Percentiles rank a stretch among this genome's conserved stretches.
Evolutionary conservation across 2,888 invertebrate species (phyloP).

Genomic region (Acholoe squamosa): DNA sequence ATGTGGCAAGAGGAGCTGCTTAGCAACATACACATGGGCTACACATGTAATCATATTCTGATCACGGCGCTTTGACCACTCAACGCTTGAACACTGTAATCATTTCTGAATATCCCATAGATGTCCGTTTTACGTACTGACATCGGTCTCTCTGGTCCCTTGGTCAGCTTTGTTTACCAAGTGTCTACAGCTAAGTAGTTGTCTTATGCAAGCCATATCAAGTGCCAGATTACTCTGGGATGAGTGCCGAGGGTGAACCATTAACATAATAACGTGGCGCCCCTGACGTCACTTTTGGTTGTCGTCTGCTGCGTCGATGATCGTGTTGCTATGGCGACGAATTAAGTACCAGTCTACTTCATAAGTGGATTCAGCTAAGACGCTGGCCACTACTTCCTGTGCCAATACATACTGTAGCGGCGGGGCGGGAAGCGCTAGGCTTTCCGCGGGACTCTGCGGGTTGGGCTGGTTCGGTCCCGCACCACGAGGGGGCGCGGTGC

Average conservation of each 20-base stretch:
- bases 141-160: neutral
- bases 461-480: too few relatives aligned
- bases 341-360: too few relatives aligned
- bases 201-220: constrained; percentile 21
- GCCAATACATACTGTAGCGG: too few relatives aligned
- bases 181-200: constrained; percentile 37
- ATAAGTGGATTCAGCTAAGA: neutral
- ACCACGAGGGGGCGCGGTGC: too few relatives aligned
- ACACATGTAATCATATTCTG: constrained; percentile 7
- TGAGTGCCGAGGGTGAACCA: neutral
- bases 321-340: neutral
- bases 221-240: neutral
- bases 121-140: neutral
- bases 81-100: constrained; percentile 25
- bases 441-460: too few relatives aligned
- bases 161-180: constrained; percentile 18
- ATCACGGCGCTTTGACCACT: constrained; percentile 16
- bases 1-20: neutral
- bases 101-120: neutral
- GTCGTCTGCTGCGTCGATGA: neutral
- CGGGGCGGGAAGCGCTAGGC: too few relatives aligned
- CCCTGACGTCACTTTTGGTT: neutral
- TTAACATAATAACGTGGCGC: constrained; percentile 8
- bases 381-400: neutral
- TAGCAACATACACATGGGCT: too few relatives aligned